Percentiles rank a stretch among this genome's conserved stretches.
phyloP scores from a whole-genome alignment of 2,797 vertebrate genomes.

The Siniperca obscura region DNA sequence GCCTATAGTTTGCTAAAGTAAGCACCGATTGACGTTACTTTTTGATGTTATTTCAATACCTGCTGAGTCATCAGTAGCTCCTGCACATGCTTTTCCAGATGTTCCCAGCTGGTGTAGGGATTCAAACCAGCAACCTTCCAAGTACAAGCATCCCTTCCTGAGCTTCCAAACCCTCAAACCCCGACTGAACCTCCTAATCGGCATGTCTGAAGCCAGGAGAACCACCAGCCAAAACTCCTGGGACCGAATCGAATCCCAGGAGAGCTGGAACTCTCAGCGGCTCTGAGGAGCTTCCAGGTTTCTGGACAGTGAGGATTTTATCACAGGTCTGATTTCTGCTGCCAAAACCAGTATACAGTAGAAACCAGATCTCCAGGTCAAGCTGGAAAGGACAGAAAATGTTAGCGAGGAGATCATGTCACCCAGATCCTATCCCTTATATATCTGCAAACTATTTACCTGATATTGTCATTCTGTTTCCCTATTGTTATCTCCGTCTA shows the following conservation, averaged over 20 bases:
- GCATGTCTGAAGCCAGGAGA: constrained; percentile 32
- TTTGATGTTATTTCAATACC: not conserved
- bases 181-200: constrained; percentile 15
- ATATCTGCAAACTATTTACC: not conserved
- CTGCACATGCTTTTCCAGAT: not conserved
- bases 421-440: too few relatives aligned
- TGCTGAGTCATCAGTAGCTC: constrained; percentile 1
- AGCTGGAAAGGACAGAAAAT: too few relatives aligned
- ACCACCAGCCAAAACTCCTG: constrained; percentile 31
- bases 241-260: constrained; percentile 1
- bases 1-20: not conserved
- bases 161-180: constrained; percentile 50
- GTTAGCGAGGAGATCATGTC: not conserved
- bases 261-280: constrained; percentile 12
- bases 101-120: not conserved
- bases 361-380: constrained; percentile 1
- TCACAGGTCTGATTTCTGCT: constrained; percentile 15
- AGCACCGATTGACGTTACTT: not conserved
- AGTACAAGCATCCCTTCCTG: not conserved
- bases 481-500: not conserved
- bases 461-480: not conserved
- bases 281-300: constrained; percentile 43
- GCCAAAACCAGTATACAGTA: not conserved
- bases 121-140: constrained; percentile 46
- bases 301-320: constrained; percentile 16